Conservation (phyloP, 2,113 vertebrate genomes). For the Tenebrosternarchus preto region DNA sequence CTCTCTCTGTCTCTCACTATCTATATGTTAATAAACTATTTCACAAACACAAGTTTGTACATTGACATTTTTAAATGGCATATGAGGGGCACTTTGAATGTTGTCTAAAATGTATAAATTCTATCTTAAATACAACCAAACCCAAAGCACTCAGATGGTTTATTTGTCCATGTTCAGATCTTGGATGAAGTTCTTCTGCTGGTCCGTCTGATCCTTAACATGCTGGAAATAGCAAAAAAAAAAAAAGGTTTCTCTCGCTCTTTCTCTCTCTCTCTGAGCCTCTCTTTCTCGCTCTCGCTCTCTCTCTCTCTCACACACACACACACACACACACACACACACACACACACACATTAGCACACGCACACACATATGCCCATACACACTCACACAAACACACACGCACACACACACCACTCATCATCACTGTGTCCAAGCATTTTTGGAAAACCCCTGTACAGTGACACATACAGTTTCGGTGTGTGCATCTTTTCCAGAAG, state of each 20-base stretch:
- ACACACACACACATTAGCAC: constrained; percentile 36
- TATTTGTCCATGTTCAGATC: too few species aligned
- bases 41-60: not conserved
- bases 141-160: too few species aligned
- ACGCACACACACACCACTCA: constrained; percentile 37
- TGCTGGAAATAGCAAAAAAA: too few species aligned
- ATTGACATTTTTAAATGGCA: not conserved
- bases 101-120: not conserved
- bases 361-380: constrained; percentile 13
- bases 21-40: not conserved
- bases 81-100: not conserved
- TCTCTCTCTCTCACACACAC: constrained; percentile 24
- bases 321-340: constrained; percentile 32
- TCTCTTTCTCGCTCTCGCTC: constrained; percentile 3
- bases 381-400: constrained; percentile 38
- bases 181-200: too few species aligned
- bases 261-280: not conserved
- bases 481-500: constrained; percentile 37
- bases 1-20: too few species aligned
- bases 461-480: constrained; percentile 46
- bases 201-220: too few species aligned
- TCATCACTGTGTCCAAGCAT: constrained; percentile 20
- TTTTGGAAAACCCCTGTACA: constrained; percentile 35
- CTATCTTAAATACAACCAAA: not conserved
- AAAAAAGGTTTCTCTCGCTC: too few species aligned